Evolutionary conservation across 2,797 vertebrate genomes (phyloP), one percentile per base, ranked within the genome.

Genomic region (Spizella passerina): DNA sequence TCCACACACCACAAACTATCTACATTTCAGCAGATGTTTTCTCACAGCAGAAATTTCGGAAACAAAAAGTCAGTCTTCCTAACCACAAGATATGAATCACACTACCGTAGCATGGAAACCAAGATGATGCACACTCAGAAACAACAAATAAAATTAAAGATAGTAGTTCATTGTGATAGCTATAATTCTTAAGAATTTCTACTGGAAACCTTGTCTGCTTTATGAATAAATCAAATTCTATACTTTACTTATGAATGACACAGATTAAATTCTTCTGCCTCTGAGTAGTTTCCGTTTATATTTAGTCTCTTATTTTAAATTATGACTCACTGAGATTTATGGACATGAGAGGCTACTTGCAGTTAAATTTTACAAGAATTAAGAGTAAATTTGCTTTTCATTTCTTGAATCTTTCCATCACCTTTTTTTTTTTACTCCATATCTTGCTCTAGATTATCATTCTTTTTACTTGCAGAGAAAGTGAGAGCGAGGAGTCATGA

Each of bases 81-180:
- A 91, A 93, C 95, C 94, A 93, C 92, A 94, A 96, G 86, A 78
- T 81, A 75, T 92, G 93, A 95, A 96, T 97, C 94, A 95, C 26
- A 12, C 39, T 75, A 46, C 39, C 12, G 43, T 80, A 92, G 34
- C 71, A 36, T 93, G 84, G 82, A 96, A 96, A 92, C 75, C 72
- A 76, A 75, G 50, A 53, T 52, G 78, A 89, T 89, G 55, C 32
- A 75, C 26, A 69, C 71, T 92, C 72, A 83, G 61, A 96, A 94
- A 83, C 55, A 94, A 71, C 53, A 93, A 94, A 80, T 59, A 90
- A 70, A 90, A 93, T 63, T 44, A 84, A 87, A 95, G 93, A 95
- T 81, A 96, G 38, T 21, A 61, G 68, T 64, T 46, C 78, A 34
- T 46, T 83, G 23, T 81, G 46, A 78, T 92, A 91, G 55, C 27